phyloP scores from a whole-genome alignment of 2,113 vertebrate species.

The Nothoprocta perdicaria region DNA sequence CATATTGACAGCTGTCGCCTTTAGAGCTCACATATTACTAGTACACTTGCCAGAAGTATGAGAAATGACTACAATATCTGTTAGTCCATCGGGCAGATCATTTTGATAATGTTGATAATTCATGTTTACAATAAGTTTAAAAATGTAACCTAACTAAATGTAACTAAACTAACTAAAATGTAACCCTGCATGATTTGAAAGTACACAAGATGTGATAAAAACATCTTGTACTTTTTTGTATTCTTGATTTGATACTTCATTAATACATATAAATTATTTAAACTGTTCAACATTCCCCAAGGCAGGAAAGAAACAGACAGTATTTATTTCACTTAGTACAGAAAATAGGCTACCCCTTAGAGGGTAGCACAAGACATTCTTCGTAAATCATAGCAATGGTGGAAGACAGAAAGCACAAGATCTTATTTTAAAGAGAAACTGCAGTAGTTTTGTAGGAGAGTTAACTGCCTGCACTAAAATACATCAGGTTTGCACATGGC shows the following conservation, averaged over 20 bases:
- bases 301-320: background rate
- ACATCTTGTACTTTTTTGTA: background rate
- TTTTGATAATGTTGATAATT: background rate
- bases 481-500: background rate
- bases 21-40: background rate
- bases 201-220: background rate
- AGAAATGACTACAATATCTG: background rate
- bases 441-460: background rate
- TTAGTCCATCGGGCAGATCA: background rate
- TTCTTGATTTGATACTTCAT: constrained; percentile 5
- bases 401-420: background rate
- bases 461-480: background rate
- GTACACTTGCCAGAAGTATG: background rate
- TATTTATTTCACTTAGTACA: constrained; percentile 11
- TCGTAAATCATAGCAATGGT: background rate
- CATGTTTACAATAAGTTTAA: background rate
- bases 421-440: background rate
- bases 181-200: background rate
- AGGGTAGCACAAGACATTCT: background rate
- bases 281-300: background rate
- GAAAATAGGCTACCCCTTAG: background rate
- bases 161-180: too few relatives aligned
- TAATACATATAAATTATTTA: constrained; percentile 42
- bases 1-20: background rate
- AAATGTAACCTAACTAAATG: background rate